Evolutionary conservation across 2,797 vertebrate genomes (phyloP), one percentile per base, ranked within the genome.

Genomic region (Chelmon rostratus): DNA sequence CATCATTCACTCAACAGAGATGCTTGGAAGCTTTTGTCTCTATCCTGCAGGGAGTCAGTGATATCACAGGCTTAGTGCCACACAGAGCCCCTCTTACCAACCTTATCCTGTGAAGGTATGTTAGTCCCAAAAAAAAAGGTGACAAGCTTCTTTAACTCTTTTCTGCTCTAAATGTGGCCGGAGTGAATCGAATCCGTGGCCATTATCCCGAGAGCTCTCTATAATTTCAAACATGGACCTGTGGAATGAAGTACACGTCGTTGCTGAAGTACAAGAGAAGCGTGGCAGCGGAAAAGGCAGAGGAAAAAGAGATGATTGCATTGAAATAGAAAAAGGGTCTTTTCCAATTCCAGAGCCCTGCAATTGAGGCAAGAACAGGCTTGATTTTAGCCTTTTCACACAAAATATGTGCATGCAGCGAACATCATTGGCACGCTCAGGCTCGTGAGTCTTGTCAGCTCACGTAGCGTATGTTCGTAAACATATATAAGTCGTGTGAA

Each of bases 1-100:
- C 86, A 87, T 90, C 88, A 82, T 79, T 88, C 88, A 87, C 88
- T 89, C 87, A 82, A 76, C 47, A 64, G 81, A 85, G 82, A 79
- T 71, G 44, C 77, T 82, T 65, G 68, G 57, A 85, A 82, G 83
- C 78, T 83, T 89, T 89, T 91, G 88, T 91, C 86, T 91, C 73
- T 79, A 77, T 88, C 68, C 54, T 82, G 90, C 84, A 37, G 79
- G 72, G 75, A 87, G 69, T 72, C 58, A 50, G 28, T 75, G 80
- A 88, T 79, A 87, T 78, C 69, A 62, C 23, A 37, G 54, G 63
- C 76, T 81, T 56, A 83, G 35, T 90, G 61, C 64, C 73, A 78
- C 67, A 21, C 57, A 28, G 50, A 85, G 69, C 28, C 18, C 13
- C 23, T 56, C 35, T 80, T 54, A 33, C 73, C 57, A 78, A 72